phyloP scores from a whole-genome alignment of 2,113 vertebrate genomes.

The Hiodon alosoides region DNA sequence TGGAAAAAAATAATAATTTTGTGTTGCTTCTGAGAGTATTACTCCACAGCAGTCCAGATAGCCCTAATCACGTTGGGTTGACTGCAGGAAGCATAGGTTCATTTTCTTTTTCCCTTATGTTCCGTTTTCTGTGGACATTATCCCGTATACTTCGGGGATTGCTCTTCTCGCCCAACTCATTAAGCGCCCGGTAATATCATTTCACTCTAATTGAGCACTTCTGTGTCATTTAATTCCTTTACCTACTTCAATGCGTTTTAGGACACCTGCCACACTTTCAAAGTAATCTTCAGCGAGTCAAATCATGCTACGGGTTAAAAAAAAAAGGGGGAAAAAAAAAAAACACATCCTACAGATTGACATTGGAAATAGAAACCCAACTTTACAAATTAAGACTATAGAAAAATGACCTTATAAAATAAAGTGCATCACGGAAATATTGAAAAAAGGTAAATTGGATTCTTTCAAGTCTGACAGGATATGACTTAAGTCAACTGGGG shows the following conservation, averaged over 20 bases:
- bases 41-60: too few relatives aligned
- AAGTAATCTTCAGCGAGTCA: conserved; percentile 34
- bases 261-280: conserved; percentile 50
- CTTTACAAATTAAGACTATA: conserved; percentile 66
- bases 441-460: conserved; percentile 62
- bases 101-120: conserved; percentile 39
- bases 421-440: conserved; percentile 67
- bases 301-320: conserved; percentile 23
- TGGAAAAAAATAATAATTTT: too few relatives aligned
- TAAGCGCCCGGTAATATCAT: conserved; percentile 50
- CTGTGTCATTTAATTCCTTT: conserved; percentile 35
- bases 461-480: conserved; percentile 62
- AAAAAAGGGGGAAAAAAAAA: not conserved
- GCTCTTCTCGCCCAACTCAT: conserved; percentile 46
- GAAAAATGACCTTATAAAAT: conserved; percentile 64
- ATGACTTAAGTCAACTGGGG: conserved; percentile 68
- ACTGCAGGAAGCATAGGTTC: not conserved
- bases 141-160: conserved; percentile 44
- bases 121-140: conserved; percentile 39
- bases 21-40: too few relatives aligned
- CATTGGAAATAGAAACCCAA: conserved; percentile 55
- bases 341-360: conserved; percentile 40
- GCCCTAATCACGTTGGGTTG: conserved; percentile 11
- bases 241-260: conserved; percentile 36
- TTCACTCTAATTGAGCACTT: conserved; percentile 56